phyloP scores from a whole-genome alignment of 30 jellyfish, hydroid and myxozoan species.

The Aurelia coerulea region DNA sequence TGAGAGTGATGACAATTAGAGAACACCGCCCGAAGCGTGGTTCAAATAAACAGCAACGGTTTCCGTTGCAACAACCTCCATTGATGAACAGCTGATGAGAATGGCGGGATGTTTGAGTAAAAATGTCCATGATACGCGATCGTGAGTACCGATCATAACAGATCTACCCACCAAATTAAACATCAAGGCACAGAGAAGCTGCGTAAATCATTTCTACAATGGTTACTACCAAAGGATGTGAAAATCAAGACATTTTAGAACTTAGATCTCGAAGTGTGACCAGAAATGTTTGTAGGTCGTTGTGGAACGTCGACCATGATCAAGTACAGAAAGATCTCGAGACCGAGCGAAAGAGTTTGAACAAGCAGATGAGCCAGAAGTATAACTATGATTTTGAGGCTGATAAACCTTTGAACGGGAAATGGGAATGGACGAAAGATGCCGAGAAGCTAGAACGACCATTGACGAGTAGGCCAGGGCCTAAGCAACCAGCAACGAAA shows the following conservation, averaged over 20 bases:
- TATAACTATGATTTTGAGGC: constrained; percentile 81
- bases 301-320: constrained; percentile 83
- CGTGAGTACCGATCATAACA: neutral
- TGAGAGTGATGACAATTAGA: neutral
- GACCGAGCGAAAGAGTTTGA: constrained; percentile 55
- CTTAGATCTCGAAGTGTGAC: constrained; percentile 56
- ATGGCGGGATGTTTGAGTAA: constrained; percentile 65
- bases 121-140: neutral
- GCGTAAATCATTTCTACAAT: neutral
- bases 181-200: neutral
- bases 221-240: constrained; percentile 39
- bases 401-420: constrained; percentile 77
- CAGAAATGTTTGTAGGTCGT: constrained; percentile 72
- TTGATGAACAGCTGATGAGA: constrained; percentile 62
- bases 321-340: constrained; percentile 67
- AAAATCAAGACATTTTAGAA: constrained; percentile 41
- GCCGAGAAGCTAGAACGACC: neutral
- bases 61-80: constrained; percentile 52
- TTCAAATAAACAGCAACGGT: constrained; percentile 33
- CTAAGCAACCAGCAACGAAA: neutral
- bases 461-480: neutral
- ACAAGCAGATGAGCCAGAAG: constrained; percentile 63
- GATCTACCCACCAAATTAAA: neutral
- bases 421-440: constrained; percentile 58
- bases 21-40: constrained; percentile 2